These are phyloP conservation scores for Ormia ochracea DNA, from an alignment of 2,888 invertebrate genomes.

Conservation along the genomic window DNA sequence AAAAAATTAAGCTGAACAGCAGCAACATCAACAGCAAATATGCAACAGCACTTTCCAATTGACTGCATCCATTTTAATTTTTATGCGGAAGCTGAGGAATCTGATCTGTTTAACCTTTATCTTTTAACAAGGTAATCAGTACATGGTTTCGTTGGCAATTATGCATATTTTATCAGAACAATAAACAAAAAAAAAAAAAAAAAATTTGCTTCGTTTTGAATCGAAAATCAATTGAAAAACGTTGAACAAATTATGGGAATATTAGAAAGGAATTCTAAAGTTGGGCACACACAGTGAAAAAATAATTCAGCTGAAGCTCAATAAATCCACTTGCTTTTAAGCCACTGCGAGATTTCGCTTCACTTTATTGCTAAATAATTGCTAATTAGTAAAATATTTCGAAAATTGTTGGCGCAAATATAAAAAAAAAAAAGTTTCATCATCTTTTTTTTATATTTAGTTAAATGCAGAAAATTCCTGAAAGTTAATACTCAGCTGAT, in stretches of 20 bases:
- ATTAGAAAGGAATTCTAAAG: neutral
- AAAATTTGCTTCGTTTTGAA: neutral
- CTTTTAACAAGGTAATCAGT: constrained; percentile 57
- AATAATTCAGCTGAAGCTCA: neutral
- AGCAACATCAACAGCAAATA: constrained; percentile 31
- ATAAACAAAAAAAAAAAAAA: neutral
- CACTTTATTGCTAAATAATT: too few species aligned
- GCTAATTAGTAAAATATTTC: too few species aligned
- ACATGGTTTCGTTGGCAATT: constrained; percentile 53
- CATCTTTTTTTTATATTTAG: too few species aligned
- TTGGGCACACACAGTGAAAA: neutral
- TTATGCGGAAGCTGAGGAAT: constrained; percentile 43
- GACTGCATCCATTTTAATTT: constrained; percentile 51
- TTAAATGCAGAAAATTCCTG: too few species aligned
- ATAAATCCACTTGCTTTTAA: too few species aligned
- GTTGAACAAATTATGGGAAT: neutral
- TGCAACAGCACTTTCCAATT: constrained; percentile 50
- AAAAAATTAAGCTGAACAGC: constrained; percentile 13
- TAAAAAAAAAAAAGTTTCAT: too few species aligned
- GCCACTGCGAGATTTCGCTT: too few species aligned
- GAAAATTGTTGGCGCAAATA: too few species aligned
- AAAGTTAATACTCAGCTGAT: too few species aligned
- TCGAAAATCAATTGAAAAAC: constrained; percentile 1
- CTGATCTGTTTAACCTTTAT: constrained; percentile 54
- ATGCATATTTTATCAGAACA: constrained; percentile 14